Percentiles rank a stretch among this genome's conserved stretches.
Conservation (phyloP, 30 jellyfish, hydroid and myxozoan genomes). For the Aurelia sp. region DNA sequence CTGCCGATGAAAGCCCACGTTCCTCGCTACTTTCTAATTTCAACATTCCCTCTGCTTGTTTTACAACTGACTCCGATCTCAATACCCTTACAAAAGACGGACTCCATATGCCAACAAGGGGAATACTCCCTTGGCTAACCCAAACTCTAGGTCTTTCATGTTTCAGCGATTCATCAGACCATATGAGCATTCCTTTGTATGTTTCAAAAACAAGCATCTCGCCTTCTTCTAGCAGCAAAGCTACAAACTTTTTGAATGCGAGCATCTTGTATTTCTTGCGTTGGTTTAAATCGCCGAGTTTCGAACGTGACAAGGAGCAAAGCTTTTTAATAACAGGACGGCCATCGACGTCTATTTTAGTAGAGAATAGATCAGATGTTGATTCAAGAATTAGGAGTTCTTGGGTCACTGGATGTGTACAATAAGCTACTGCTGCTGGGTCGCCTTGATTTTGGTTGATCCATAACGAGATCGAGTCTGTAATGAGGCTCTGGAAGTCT, state of each 20-base stretch:
- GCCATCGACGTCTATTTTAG: conserved; percentile 30
- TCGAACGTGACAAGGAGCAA: conserved; percentile 50
- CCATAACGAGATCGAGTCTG: conserved; percentile 88
- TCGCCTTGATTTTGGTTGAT: conserved; percentile 62
- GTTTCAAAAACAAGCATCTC: conserved; percentile 75
- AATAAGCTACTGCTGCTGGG: conserved; percentile 53
- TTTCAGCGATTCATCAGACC: conserved; percentile 67
- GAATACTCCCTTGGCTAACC: conserved; percentile 80
- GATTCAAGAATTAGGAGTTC: conserved; percentile 84
- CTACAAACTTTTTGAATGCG: conserved; percentile 66
- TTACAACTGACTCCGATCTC: conserved; percentile 78
- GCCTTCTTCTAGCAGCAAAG: conserved; percentile 67
- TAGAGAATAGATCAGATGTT: conserved; percentile 51
- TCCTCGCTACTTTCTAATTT: conserved; percentile 22
- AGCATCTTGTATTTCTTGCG: conserved; percentile 63
- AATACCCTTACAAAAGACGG: conserved; percentile 77
- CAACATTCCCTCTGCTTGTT: conserved; percentile 71
- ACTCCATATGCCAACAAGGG: conserved; percentile 92
- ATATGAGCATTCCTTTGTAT: conserved; percentile 73
- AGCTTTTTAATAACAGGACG: conserved; percentile 28
- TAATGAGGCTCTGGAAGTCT: conserved; percentile 88
- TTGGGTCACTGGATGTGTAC: conserved; percentile 80
- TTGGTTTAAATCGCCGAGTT: conserved; percentile 54
- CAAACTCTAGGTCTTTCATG: conserved; percentile 68
- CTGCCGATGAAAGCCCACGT: not conserved